phyloP scores from a whole-genome alignment of 2,888 invertebrate genomes.

The Isotomurus palustris region DNA sequence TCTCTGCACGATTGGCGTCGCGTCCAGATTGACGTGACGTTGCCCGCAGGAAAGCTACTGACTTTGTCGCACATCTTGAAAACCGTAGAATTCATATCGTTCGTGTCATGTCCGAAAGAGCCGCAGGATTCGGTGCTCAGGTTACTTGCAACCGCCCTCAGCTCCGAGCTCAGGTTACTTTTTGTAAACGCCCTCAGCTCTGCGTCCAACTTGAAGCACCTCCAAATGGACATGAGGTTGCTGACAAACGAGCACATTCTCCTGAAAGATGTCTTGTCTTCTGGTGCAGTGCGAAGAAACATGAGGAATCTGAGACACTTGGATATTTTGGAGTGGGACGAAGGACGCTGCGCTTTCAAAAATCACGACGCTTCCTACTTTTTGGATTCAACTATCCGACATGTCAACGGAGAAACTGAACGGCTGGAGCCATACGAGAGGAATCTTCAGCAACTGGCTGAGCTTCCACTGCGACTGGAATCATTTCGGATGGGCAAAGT shows the following conservation, averaged over 20 bases:
- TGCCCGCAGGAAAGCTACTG: conserved; percentile 10
- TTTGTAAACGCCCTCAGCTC: conserved; percentile 8
- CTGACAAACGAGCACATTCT: conserved; percentile 15
- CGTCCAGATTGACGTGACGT: conserved; percentile 12
- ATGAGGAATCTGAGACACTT: conserved; percentile 16
- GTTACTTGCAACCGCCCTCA: too few relatives aligned
- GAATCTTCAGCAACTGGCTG: conserved; percentile 30
- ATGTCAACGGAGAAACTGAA: conserved; percentile 17
- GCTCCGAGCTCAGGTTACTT: conserved; percentile 3
- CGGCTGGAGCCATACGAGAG: conserved; percentile 25
- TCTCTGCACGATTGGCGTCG: conserved; percentile 14
- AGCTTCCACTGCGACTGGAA: conserved; percentile 18
- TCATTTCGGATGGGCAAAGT: conserved; percentile 22
- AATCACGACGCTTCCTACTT: conserved; percentile 20
- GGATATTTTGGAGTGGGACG: conserved; percentile 4
- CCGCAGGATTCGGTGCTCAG: too few relatives aligned
- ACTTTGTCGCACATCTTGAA: conserved; percentile 17
- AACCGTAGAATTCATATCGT: too few relatives aligned
- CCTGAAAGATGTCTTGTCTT: conserved; percentile 19
- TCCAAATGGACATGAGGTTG: conserved; percentile 14
- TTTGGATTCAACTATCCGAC: conserved; percentile 2
- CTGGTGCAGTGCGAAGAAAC: conserved; percentile 2
- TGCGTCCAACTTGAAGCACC: background rate
- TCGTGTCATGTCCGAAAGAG: too few relatives aligned
- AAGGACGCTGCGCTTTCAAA: background rate